Evolutionary conservation across 1,140 invertebrate species (phyloP).

Genomic region (Drosophila bifasciata): DNA sequence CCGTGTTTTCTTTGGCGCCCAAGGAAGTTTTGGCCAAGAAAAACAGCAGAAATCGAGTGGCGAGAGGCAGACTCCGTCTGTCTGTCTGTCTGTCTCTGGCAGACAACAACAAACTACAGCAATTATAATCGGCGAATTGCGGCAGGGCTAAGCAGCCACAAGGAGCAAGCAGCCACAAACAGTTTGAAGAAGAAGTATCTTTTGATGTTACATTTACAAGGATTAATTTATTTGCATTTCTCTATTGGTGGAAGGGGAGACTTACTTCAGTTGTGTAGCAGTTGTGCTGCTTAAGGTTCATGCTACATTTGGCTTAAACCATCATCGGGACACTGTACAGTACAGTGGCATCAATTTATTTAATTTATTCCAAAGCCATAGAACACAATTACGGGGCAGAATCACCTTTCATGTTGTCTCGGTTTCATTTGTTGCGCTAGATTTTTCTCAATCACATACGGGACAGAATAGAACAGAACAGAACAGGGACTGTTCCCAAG

Average conservation of each 20-base stretch:
- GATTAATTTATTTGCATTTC: slow-evolving; percentile 66
- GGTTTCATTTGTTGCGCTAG: slow-evolving; percentile 79
- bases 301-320: slow-evolving; percentile 49
- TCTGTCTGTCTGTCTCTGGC: slow-evolving; percentile 29
- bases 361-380: slow-evolving; percentile 62
- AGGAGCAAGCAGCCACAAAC: slow-evolving; percentile 19
- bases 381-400: slow-evolving; percentile 49
- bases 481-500: slow-evolving; percentile 9
- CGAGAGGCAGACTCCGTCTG: not conserved
- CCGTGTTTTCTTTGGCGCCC: slow-evolving; percentile 15
- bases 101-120: slow-evolving; percentile 68
- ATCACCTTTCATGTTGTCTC: slow-evolving; percentile 63
- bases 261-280: not conserved
- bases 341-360: slow-evolving; percentile 23
- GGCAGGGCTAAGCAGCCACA: slow-evolving; percentile 44
- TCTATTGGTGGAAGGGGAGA: not conserved
- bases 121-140: slow-evolving; percentile 63
- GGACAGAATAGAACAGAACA: not conserved
- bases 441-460: slow-evolving; percentile 80
- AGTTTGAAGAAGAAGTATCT: slow-evolving; percentile 27
- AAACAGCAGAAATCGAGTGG: slow-evolving; percentile 10
- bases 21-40: slow-evolving; percentile 1
- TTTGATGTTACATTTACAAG: slow-evolving; percentile 66
- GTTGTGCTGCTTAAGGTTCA: slow-evolving; percentile 39
- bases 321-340: slow-evolving; percentile 25